Evolutionary conservation across 2,113 vertebrate genomes (phyloP), one percentile per base, ranked within the genome.

Genomic region (Centrocercus urophasianus): DNA sequence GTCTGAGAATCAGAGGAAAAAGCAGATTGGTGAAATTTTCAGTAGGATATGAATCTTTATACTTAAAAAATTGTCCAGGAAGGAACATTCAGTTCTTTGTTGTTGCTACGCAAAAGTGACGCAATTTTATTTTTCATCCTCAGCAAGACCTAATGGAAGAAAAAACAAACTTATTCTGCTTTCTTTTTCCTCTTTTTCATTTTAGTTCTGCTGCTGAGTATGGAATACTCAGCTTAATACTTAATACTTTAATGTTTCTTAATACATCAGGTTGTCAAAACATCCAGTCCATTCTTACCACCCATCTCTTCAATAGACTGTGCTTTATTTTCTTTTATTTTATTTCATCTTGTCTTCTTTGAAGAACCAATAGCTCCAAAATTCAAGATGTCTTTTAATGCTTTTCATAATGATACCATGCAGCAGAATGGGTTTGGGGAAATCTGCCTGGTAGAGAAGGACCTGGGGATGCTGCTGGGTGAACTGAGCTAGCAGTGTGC

Each of bases 21-120:
- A 86, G 83, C 59, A 92, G 71, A 93, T 74, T 80, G 89, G 73
- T 64, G 69, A 93, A 95, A 73, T 94, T 93, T 95, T 72, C 92
- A 65, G 50, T 25, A 45, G 64, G 84, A 88, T 86, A 93, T 54
- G 52, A 93, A 96, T 89, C 89, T 60, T 88, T 93, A 78, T 67
- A 59, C 85, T 93, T 77, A n/a, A 95, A 95, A 78, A 90, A 54
- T 21, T 42, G 40, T 25, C 38, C 57, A 25, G 32, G 63, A 86
- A 86, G 65, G 95, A 93, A 95, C 94, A 95, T 88, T 90, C 81
- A 48, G 81, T 94, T 83, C 90, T 69, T 27, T 88, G 34, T 50
- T 83, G 73, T 73, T 80, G 63, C 50, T 83, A 28, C 19, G 79
- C 63, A 92, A 70, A 94, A 95, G 43, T 28, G 17, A 92, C 43